Conservation (phyloP, 2,888 invertebrate species). For the Trachelus troglodyta region DNA sequence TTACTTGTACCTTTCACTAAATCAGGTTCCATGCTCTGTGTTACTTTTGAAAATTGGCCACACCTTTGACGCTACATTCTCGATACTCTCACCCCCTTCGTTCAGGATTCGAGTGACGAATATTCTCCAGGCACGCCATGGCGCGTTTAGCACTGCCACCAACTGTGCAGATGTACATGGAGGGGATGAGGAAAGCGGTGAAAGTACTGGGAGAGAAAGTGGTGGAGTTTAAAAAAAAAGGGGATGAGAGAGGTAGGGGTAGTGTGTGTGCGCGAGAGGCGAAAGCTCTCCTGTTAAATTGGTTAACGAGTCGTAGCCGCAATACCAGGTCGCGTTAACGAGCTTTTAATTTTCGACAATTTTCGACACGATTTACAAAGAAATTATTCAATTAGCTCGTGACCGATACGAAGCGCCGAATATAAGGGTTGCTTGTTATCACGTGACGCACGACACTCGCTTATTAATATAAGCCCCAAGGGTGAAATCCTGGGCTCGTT, state of each 20-base stretch:
- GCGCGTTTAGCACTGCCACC: neutral
- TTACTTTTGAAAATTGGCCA: conserved; percentile 11
- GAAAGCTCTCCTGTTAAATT: neutral
- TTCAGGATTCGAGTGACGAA: neutral
- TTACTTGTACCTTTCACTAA: neutral
- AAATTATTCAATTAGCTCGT: conserved; percentile 5
- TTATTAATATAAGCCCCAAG: neutral
- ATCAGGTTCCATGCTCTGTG: neutral
- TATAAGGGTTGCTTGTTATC: neutral
- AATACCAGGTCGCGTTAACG: neutral
- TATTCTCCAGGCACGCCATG: neutral
- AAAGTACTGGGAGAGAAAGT: neutral
- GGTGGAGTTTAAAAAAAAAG: neutral
- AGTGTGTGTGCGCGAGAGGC: neutral
- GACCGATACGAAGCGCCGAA: neutral
- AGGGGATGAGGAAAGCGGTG: neutral
- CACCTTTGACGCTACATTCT: conserved; percentile 8
- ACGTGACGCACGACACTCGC: neutral
- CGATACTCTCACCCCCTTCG: neutral
- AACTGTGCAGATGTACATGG: neutral
- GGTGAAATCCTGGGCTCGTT: neutral
- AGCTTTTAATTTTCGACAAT: neutral
- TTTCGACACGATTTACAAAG: neutral
- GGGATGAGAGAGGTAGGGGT: neutral
- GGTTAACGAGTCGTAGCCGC: neutral